Conservation (phyloP, 2,113 vertebrate species). For the Chunga burmeisteri region DNA sequence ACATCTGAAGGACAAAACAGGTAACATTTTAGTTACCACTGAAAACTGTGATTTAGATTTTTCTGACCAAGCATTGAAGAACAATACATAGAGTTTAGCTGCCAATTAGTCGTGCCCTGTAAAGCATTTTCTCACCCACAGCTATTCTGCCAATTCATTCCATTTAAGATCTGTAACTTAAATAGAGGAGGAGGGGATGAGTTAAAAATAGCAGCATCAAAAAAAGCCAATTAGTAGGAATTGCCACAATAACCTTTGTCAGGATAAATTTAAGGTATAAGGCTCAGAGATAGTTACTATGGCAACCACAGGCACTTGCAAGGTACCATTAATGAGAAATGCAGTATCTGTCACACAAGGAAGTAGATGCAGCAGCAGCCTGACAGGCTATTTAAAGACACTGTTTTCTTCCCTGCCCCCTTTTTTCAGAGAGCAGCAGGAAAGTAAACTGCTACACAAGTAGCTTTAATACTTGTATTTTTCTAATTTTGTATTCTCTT, state of each 20-base stretch:
- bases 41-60: not conserved
- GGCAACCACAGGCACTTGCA: constrained; percentile 51
- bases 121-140: not conserved
- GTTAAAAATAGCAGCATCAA: constrained; percentile 53
- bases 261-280: constrained; percentile 66
- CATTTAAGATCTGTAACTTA: constrained; percentile 6
- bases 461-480: not conserved
- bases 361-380: constrained; percentile 28
- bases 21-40: not conserved
- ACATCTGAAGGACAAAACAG: not conserved
- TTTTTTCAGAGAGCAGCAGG: not conserved
- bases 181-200: not conserved
- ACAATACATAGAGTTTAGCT: not conserved
- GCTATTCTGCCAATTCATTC: not conserved
- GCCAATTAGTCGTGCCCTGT: not conserved
- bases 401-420: not conserved
- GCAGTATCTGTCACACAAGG: constrained; percentile 52
- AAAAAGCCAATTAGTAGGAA: constrained; percentile 55
- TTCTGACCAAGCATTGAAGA: not conserved
- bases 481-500: not conserved
- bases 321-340: constrained; percentile 68
- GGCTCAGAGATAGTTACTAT: constrained; percentile 65
- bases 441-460: not conserved
- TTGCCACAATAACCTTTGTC: constrained; percentile 71
- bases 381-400: constrained; percentile 47